Base-by-base conservation (phyloP, 2,888 invertebrate genomes). In the Bimastos eiseni region DNA sequence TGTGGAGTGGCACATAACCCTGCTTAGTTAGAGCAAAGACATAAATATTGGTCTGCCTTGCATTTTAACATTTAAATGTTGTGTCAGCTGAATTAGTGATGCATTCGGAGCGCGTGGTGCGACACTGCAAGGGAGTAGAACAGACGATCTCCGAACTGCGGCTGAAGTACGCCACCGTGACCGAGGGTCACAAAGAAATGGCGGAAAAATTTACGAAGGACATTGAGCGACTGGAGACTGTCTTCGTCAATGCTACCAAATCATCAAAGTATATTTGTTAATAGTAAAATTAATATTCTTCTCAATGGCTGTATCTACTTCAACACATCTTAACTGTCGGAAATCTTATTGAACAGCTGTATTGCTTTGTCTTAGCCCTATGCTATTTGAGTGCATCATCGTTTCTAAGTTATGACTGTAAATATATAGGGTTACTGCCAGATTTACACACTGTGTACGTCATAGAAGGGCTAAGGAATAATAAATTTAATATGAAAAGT, bases 201-300 rank as follows among this genome's bases (percentile, higher is more conserved):
- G 93, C 94, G 13, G 91, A 92, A 55, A 94, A 94, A 91, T 95
- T 95, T 92, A 91, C 94, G 34, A 92, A 93, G 89, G 94, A 94
- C 86, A 94, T 95, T 88, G 94, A 94, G 91, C 92, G 93, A 24
- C 92, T 95, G 90, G 95, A 95, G 92, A 92, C 93, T 36, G 93
- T 94, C 84, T 95, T 95, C 92, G 93, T 94, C 83, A 94, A 94
- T 91, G 95, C 95, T 24, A 95, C 95, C 17, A 95, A 95, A 91
- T 94, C 95, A 89, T 93, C 94, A 30, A 92, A 91, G 91, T 92
- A 88, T 41, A 88, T 90, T 33, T 33, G 17, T 13, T 30, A 21
- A 89, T 36, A 15, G 33, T 89, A 91, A 17, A 90, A 90, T 41
- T n/a, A 8, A n/a, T 70, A 70, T 70, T 70, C 11, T n/a, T 11